Base-by-base conservation (phyloP, 2,113 vertebrate species). In the Oncorhynchus nerka region DNA sequence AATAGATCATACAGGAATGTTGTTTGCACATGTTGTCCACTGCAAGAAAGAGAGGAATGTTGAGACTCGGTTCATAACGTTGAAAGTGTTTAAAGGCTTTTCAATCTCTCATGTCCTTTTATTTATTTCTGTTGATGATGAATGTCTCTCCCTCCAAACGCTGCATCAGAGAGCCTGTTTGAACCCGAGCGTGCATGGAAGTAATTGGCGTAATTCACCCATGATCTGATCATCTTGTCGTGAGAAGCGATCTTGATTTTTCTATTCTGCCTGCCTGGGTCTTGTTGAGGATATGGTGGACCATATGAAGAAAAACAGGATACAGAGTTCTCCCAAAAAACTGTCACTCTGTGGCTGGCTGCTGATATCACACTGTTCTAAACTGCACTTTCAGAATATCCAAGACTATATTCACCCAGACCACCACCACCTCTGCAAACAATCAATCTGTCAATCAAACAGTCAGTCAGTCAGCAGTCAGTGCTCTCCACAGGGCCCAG, bases 171-270 rank as follows among this genome's bases (percentile, higher is more conserved):
- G 68, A 32, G 45, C 39, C 45, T 49, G 45, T 26, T n/a, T 49
- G 68, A 19, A 26, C 45, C 20, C 0, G 45, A 9, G 65, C 4
- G 39, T 70, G 68, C 45, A 34, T 48, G 19, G 70, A 84, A 39
- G 75, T 81, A 83, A 80, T 81, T 78, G 74, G 65, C 68, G 73
- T 75, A 69, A 75, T 82, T 77, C 67, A 68, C 68, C 68, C 70
- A 71, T 61, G 71, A 85, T 80, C 73, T 72, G 61, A 76, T 77
- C 71, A 34, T 62, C 32, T 75, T 83, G 75, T 71, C 71, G 61
- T 83, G 85, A 83, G 77, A 81, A 73, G 77, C 22, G 62, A 62
- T 48, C 48, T 28, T 32, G 70, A 78, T 68, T 65, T 57, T 26
- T 70, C 45, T 68, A 70, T 32, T 39, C 39, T 22, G 48, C 39